Base-by-base conservation (phyloP, 1,140 invertebrate species). In the Drosophila kohkoa region DNA sequence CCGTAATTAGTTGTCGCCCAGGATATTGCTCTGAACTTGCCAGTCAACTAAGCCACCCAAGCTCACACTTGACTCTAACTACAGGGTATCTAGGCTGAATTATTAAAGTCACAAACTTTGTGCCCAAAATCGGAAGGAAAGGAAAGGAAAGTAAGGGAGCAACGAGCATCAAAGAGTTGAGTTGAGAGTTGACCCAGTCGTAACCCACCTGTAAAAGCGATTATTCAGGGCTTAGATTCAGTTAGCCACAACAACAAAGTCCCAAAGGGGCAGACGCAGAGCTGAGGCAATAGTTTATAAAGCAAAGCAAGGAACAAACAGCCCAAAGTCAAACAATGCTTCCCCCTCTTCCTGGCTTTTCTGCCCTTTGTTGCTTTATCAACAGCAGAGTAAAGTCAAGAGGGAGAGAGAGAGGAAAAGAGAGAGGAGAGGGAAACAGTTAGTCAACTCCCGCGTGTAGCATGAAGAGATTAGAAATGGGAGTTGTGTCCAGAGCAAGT, bases 241-340 rank as follows among this genome's bases (percentile, higher is more conserved):
- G 55, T 60, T 60, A 52, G 35, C 35, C 35, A 59, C 32, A 45
- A 35, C 32, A 41, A 51, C 5, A 51, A 41, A 63, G 54, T 1
- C 16, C n/a, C n/a, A 30, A 2, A 3, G 41, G 28, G 41, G 41
- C 3, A 25, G 20, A 25, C 20, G 38, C 2, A 3, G 15, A 10
- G 10, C 3, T 20, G 45, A 41, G 16, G n/a, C 13, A 35, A 45
- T 41, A 38, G 60, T 52, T 66, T 35, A 13, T 11, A 20, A 43
- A 41, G 15, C 25, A 51, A 67, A 25, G 41, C 32, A 10, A 43
- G 73, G 16, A 16, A 41, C 49, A 68, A 79, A 73, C 15, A 64
- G 63, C 77, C 59, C n/a, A 52, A 81, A 69, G 79, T 63, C 72
- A 75, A 79, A 76, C 30, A 46, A 66, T 51, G 32, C n/a, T 6